A percentile compares a stretch with the other conserved stretches of the same genome.
These are phyloP conservation scores for Trissolcus japonicus DNA, from an alignment of 2,888 invertebrate species.

Conservation along the genomic window DNA sequence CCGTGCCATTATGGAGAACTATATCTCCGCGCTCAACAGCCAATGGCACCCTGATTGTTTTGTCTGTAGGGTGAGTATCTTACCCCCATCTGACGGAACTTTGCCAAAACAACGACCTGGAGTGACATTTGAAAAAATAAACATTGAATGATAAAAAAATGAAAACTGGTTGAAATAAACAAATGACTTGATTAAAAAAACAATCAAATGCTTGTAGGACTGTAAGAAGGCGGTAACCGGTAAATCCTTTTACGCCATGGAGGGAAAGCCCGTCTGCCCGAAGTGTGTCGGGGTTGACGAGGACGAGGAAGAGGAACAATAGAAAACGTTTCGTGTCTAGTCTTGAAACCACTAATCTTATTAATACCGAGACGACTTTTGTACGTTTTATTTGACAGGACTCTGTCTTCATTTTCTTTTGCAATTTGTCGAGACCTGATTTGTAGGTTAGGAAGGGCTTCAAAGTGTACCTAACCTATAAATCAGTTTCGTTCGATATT, in stretches of 20 bases:
- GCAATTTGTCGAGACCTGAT: no score
- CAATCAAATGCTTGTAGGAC: constrained; percentile 81
- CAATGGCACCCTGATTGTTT: constrained; percentile 99
- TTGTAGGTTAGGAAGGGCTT: no score
- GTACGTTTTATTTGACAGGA: not conserved
- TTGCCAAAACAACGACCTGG: no score
- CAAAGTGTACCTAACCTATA: not conserved
- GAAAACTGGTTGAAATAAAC: constrained; percentile 4
- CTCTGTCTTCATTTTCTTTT: no score
- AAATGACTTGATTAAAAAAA: not conserved
- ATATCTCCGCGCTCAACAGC: constrained; percentile 96
- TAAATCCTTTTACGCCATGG: constrained; percentile 97
- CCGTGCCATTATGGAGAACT: constrained; percentile 97
- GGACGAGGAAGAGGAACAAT: constrained; percentile 81
- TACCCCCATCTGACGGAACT: no score
- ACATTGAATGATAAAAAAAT: not conserved
- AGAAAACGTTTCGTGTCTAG: constrained; percentile 57
- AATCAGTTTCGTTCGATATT: no score
- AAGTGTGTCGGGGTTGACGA: constrained; percentile 94
- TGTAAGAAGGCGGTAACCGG: constrained; percentile 95
- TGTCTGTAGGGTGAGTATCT: constrained; percentile 93
- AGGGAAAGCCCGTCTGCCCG: constrained; percentile 97
- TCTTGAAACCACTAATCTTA: constrained; percentile 35
- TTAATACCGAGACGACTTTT: constrained; percentile 14
- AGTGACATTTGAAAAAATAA: not conserved